A percentile compares a stretch with the other conserved stretches of the same genome.
Conservation (phyloP, 2,797 vertebrate species). For the Etheostoma perlongum region DNA sequence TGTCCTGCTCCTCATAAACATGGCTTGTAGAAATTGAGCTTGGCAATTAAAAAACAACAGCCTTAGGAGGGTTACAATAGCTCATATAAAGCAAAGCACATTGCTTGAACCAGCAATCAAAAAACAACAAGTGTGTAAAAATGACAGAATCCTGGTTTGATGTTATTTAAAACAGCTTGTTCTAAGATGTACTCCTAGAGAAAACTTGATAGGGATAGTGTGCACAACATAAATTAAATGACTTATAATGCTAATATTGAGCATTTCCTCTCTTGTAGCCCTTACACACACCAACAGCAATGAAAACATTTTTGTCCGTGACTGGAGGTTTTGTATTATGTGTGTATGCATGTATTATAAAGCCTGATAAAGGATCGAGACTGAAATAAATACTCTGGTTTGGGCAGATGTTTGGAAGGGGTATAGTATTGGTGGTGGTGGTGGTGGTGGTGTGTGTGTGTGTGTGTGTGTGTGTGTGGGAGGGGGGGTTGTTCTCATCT, state of each 20-base stretch:
- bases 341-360: neutral
- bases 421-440: too few relatives aligned
- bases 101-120: neutral
- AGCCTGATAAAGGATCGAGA: slow-evolving; percentile 25
- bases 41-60: neutral
- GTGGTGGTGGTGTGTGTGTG: too few relatives aligned
- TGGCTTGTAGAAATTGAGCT: slow-evolving; percentile 14
- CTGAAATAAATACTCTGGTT: slow-evolving; percentile 15
- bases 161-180: neutral
- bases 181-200: neutral
- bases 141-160: neutral
- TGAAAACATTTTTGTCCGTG: neutral
- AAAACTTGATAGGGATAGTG: neutral
- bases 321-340: neutral
- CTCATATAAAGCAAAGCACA: slow-evolving; percentile 11
- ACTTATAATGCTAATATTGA: neutral
- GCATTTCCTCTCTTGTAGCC: neutral
- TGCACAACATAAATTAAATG: neutral
- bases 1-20: slow-evolving; percentile 24
- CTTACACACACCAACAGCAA: neutral
- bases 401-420: slow-evolving; percentile 7
- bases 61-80: neutral
- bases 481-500: neutral
- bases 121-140: neutral
- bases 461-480: too few relatives aligned